phyloP scores from a whole-genome alignment of 2,888 invertebrate genomes.

The Sarcophaga variegata region DNA sequence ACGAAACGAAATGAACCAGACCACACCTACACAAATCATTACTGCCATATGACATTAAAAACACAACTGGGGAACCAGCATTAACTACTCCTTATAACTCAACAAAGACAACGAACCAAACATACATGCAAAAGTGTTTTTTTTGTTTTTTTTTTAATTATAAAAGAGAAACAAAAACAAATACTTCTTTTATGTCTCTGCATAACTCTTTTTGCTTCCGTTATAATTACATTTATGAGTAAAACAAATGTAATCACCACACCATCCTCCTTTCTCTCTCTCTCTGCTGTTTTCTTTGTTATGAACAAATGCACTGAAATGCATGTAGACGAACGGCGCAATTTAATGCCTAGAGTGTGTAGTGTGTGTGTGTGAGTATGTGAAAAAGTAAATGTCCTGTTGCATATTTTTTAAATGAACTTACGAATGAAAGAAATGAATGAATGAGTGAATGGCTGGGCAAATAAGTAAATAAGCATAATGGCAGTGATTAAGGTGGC shows the following conservation, averaged over 20 bases:
- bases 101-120: background rate
- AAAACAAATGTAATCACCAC: background rate
- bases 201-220: background rate
- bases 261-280: background rate
- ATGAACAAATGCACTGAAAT: no score
- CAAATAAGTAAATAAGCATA: constrained; percentile 40
- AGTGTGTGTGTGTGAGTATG: background rate
- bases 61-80: background rate
- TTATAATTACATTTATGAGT: background rate
- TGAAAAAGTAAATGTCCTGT: constrained; percentile 46
- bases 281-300: background rate
- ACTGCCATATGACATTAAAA: constrained; percentile 34
- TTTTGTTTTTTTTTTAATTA: background rate
- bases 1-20: constrained; percentile 27
- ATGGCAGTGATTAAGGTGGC: background rate
- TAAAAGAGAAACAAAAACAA: background rate
- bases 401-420: constrained; percentile 48
- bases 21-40: constrained; percentile 52
- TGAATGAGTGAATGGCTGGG: constrained; percentile 4
- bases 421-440: background rate
- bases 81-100: background rate
- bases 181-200: background rate
- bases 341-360: background rate
- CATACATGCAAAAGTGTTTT: background rate
- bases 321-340: background rate